Percentiles rank a stretch among this genome's conserved stretches.
These are phyloP conservation scores for Melanotus villosus DNA, from an alignment of 2,888 invertebrate species.

Conservation along the genomic window DNA sequence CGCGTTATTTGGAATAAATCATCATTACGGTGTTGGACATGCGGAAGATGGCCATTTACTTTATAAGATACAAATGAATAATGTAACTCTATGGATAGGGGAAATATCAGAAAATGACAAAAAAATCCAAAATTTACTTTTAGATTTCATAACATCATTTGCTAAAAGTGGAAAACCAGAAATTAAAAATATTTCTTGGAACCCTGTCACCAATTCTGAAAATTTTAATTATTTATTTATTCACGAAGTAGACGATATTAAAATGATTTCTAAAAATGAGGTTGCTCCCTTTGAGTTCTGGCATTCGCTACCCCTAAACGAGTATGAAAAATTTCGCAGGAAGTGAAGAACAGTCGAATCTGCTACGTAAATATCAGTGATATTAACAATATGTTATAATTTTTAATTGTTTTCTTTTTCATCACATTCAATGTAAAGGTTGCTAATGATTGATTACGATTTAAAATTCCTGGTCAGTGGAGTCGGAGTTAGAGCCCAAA, in stretches of 20 bases:
- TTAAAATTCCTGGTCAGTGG: too few relatives aligned
- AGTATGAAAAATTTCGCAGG: slow-evolving; percentile 21
- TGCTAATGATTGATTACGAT: too few relatives aligned
- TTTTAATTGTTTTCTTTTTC: too few relatives aligned
- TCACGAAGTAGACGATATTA: neutral
- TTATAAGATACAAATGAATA: neutral
- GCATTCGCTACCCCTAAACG: slow-evolving; percentile 16
- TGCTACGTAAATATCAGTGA: too few relatives aligned
- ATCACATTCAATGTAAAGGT: too few relatives aligned
- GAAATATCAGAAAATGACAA: slow-evolving; percentile 11
- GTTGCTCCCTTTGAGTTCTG: slow-evolving; percentile 14
- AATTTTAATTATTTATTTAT: slow-evolving; percentile 20
- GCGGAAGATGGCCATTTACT: slow-evolving; percentile 2
- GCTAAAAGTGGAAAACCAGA: slow-evolving; percentile 3
- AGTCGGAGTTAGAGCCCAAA: too few relatives aligned
- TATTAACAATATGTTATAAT: too few relatives aligned
- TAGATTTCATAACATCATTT: slow-evolving; percentile 20
- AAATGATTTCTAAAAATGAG: slow-evolving; percentile 10
- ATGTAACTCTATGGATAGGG: neutral
- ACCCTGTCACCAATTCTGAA: neutral
- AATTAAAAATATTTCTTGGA: neutral
- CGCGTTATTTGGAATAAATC: neutral
- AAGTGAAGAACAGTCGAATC: too few relatives aligned
- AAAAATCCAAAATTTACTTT: slow-evolving; percentile 3
- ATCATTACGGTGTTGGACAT: neutral